phyloP scores from a whole-genome alignment of 2,113 vertebrate species.

The Axis porcinus region DNA sequence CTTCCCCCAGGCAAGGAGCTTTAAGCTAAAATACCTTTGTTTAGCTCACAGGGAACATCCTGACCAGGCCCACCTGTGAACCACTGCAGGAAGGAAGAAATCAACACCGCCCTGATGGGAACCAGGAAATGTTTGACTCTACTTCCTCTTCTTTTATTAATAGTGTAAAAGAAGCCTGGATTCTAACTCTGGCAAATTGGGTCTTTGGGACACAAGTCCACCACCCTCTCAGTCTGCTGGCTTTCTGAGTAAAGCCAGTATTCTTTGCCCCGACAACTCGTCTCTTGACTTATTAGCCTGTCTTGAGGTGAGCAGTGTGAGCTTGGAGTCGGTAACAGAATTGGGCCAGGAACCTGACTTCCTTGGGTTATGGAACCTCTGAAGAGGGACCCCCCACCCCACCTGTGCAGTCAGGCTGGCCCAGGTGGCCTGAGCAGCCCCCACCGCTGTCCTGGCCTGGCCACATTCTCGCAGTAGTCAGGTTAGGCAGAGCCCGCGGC shows the following conservation, averaged over 20 bases:
- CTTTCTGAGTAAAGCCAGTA: background rate
- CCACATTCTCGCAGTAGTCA: fast-evolving
- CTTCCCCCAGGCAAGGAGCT: background rate
- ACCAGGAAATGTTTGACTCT: background rate
- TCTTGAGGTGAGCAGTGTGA: background rate
- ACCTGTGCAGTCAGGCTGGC: fast-evolving
- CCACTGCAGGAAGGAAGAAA: background rate
- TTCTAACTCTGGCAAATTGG: background rate
- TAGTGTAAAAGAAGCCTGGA: background rate
- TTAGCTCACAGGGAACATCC: background rate
- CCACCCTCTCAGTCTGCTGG: background rate
- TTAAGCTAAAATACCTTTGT: background rate
- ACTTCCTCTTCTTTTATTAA: background rate
- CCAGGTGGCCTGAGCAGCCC: fast-evolving
- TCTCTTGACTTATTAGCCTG: background rate
- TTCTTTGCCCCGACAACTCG: background rate
- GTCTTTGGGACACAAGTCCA: background rate
- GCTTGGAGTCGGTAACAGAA: background rate
- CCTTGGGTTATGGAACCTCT: too few species aligned
- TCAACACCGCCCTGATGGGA: background rate
- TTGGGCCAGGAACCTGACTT: fast-evolving
- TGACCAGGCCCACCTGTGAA: background rate
- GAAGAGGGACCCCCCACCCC: background rate
- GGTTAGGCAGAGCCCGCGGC: fast-evolving
- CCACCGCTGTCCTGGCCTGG: background rate